Percentiles rank a stretch among this genome's conserved stretches.
phyloP scores from a whole-genome alignment of 2,113 vertebrate genomes.

The Vimba vimba region DNA sequence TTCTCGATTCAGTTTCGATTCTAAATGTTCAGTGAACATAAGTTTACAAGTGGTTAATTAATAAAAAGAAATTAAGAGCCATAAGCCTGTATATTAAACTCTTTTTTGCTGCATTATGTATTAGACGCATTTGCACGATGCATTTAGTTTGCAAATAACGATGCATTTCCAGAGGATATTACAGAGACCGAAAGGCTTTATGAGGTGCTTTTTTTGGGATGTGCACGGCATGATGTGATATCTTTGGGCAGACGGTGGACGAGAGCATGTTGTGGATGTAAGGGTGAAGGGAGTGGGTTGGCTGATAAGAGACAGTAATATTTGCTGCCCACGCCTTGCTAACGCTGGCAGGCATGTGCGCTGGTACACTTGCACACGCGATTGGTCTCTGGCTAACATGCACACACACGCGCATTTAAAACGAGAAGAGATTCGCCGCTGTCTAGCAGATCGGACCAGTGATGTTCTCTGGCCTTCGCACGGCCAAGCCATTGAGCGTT shows the following conservation, averaged over 20 bases:
- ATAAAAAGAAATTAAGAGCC: too few relatives aligned
- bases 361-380: slow-evolving; percentile 13
- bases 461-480: slow-evolving; percentile 13
- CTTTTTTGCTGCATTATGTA: slow-evolving; percentile 38
- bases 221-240: neutral
- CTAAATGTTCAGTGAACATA: too few relatives aligned
- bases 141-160: neutral
- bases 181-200: neutral
- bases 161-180: slow-evolving; percentile 14
- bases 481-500: slow-evolving; percentile 1
- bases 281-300: slow-evolving; percentile 43
- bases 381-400: slow-evolving; percentile 34
- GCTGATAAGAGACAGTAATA: slow-evolving; percentile 49
- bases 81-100: too few relatives aligned
- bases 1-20: too few relatives aligned
- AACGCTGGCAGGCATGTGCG: slow-evolving; percentile 35
- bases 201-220: neutral
- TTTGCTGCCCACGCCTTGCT: slow-evolving; percentile 50
- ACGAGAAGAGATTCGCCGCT: neutral
- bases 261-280: slow-evolving; percentile 34
- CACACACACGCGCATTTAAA: slow-evolving; percentile 1
- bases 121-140: neutral
- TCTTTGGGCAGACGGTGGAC: neutral
- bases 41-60: too few relatives aligned
- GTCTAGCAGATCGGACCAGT: slow-evolving; percentile 2